Evolutionary conservation across 2,113 vertebrate species (phyloP), one percentile per base, ranked within the genome.

Genomic region (Heptranchias perlo): DNA sequence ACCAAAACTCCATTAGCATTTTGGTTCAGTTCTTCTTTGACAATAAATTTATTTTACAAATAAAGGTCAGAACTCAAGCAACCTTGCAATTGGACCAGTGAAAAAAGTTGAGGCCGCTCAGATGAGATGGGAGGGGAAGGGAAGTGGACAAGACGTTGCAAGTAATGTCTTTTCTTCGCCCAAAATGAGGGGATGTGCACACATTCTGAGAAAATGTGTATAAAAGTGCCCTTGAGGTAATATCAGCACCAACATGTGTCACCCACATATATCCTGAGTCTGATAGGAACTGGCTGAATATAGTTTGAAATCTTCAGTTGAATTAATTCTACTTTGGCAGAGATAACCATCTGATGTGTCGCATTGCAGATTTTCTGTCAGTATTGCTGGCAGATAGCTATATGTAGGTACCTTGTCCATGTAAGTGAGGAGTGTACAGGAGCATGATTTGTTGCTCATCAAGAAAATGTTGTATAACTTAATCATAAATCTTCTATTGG

Each of bases 301-400:
- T 65, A 65, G 10, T 69, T 95, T 95, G 64, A 49, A 95, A 95
- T 65, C 21, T 94, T 94, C 61, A 52, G 39, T 95, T 95, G 93
- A 69, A 95, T 95, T 47, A 47, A 67, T 95, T 67, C 44, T 13
- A 95, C 93, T 95, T 65, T 67, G 92, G 93, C 44, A 65, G 39
- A 49, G 39, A 39, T 44, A 65, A 49, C 93, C 52, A 58, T 91
- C 28, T 58, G 28, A 93, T 64, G 23, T 69, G 94, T 95, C 39
- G 25, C 47, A 69, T 52, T 69, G 64, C 94, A 95, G 65, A 49
- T 95, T 94, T 69, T 69, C 94, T 65, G 62, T 94, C 92, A 44
- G 62, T 67, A 14, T 65, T 67, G 25, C 35, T 69, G 65, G 28
- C 23, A 73, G 47, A 69, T 95, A 47, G 31, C 44, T 58, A 31